Evolutionary conservation across 30 jellyfish, hydroid and myxozoan species (phyloP), one percentile per base, ranked within the genome.

Genomic region (Hydractinia echinata): DNA sequence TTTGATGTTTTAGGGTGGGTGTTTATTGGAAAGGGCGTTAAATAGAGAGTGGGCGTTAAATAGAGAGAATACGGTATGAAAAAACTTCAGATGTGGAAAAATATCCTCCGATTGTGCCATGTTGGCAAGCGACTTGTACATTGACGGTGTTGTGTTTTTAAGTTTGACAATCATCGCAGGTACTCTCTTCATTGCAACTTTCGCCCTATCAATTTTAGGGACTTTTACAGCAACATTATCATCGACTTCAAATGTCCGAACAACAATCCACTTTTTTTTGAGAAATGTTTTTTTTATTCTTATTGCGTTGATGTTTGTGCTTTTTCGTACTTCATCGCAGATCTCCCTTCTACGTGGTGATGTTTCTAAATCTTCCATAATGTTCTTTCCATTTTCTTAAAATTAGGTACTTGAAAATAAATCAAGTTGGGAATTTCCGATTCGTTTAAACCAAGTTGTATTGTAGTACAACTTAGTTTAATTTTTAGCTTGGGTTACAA

Each of bases 191-290:
- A 51, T 44, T 30, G 58, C 44, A 48, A 72, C 10, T 51, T 72
- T 72, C 30, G 62, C 44, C 50, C 81, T 48, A 72, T 72, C 81
- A 72, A n/a, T 72, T 72, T 0, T 10, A 7, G 81, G 58, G 8
- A 7, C n/a, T 15, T 72, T 72, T 0, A 72, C 62, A 30, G 81
- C 71, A 51, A 72, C 81, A 72, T 48, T n/a, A 10, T 72, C 81
- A 7, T 73, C 71, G 0, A 72, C n/a, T 18, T 72, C 60, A 72
- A 72, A 72, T 5, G 16, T 21, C 71, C 50, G 30, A 7, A 4
- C 61, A 6, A 15, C 15, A 39, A 71, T 7, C 48, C 61, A 18
- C 48, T 71, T 71, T 50, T n/a, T 16, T 18, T 72, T 10, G 79
- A 68, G 50, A 72, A 72, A 4, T 72, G 15, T n/a, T 51, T 51